Evolutionary conservation across 2,888 invertebrate genomes (phyloP), one percentile per base, ranked within the genome.

Genomic region (Agrotis segetum): DNA sequence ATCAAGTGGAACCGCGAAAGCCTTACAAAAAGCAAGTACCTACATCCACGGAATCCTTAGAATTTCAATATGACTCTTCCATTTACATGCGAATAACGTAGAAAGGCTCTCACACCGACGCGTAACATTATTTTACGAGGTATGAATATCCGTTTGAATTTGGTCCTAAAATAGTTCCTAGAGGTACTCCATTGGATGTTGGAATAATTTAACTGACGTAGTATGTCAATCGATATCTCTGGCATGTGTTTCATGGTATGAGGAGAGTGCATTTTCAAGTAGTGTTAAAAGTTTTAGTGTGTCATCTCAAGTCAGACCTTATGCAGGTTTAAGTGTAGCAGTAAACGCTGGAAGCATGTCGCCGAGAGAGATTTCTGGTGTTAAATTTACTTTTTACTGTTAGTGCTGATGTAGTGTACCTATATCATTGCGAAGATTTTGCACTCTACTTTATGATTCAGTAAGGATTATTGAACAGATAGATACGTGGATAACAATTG

Each of bases 21-120:
- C 86, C 86, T 86, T 86, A 87, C 88, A 90, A 91, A 92, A 92
- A 91, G 89, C 88, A 92, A 92, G 90, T 91, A 91, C 91, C 90
- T 89, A 90, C 89, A 89, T 92, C 90, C 89, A 83, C 78, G 90
- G 93, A 91, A 92, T 93, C 92, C 91, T 91, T 90, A 92, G 92
- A 92, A 93, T 93, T 94, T 93, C 93, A 94, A 93, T 93, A 93
- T 93, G 92, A 93, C 92, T 92, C 88, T 88, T 90, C 89, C 88
- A 93, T 93, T 93, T 93, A 93, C 93, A 92, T 93, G 89, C 88
- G 92, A 92, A 93, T 91, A 92, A 80, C 79, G 56, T 56, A 70
- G 67, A n/a, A 67, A 0, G 58, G 2, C 64, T 34, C 52, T 78
- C 74, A 80, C 80, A 92, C 91, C 86, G 88, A 76, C 46, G 17